Evolutionary conservation across 1,140 invertebrate species (phyloP), one percentile per base, ranked within the genome.

Genomic region (Dufourea novaeangliae): DNA sequence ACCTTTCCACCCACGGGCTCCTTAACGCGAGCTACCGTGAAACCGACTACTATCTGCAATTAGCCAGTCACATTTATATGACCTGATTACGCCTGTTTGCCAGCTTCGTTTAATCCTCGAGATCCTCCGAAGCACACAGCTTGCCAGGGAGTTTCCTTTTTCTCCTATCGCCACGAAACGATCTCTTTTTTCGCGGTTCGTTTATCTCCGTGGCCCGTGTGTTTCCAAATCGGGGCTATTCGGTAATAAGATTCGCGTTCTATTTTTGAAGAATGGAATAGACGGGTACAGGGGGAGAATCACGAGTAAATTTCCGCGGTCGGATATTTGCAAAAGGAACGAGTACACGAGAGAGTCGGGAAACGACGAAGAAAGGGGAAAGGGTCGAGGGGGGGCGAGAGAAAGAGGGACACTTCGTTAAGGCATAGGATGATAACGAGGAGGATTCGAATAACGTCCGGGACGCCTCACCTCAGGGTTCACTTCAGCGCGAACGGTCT

Each of bases 51-150:
- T 87, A 88, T 90, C 88, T 88, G 75, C 84, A 88, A 87, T 89
- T 88, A 89, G 83, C 83, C 78, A 80, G 79, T 69, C 73, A 87
- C 87, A 88, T 90, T 90, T 88, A 80, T 90, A 87, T 73, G 75
- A 86, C 66, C 79, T 80, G 83, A 88, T 90, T 89, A 88, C 79
- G 73, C 69, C 44, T 44, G 27, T 71, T 57, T 46, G 69, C 71
- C 70, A 80, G 62, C 46, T 57, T 71, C 11, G 29, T 85, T 85
- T 78, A 83, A 77, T 85, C 78, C 66, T 34, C 1, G 20, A 32
- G 37, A 39, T 41, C 39, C 66, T 67, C 50, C 56, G 25, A 39
- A 25, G 20, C n/a, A n/a, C n/a, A 57, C 39, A 46, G 14, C 66
- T 57, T 44, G 37, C 63, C 29, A 34, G 12, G 5, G 20, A 59